Base-by-base conservation (phyloP, 2,888 invertebrate species). In the Argyresthia albistria region DNA sequence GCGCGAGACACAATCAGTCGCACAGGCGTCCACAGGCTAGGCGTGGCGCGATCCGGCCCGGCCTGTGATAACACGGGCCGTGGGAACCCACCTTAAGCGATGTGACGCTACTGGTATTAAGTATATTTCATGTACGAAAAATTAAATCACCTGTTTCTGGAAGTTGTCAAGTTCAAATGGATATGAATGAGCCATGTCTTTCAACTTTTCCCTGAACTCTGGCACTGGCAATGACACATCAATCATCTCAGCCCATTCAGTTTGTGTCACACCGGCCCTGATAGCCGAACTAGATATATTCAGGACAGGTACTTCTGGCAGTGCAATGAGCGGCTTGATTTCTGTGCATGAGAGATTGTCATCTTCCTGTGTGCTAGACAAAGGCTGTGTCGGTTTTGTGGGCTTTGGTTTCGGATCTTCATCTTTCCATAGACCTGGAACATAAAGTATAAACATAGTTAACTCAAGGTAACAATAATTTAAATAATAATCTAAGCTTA, bases 151-250 rank as follows among this genome's bases (percentile, higher is more conserved):
- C 80, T 96, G 95, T 80, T 99, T 98, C 73, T 99, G 99, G 73
- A 99, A 99, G 25, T 92, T 95, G 77, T 99, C 99, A 66, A 99
- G 87, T 66, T 97, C 95, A 80, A 99, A 99, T 1, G 93, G 93
- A 79, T 93, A 97, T 55, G 89, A 90, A 66, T 94, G 92, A 0
- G 98, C 98, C 84, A 95, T 93, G 56, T 93, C 91, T 4, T 95
- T 95, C 54, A 97, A 91, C 65, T 90, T 90, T 60, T 95, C 91
- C 50, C 92, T 89, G 66, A 97, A 97, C 71, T 97, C 93, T 1
- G 88, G 89, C 0, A 97, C 93, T 0, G 96, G 95, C 52, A 91
- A 89, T 0, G 92, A 91, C 0, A 95, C 92, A 72, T 98, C 95
- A 39, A 98, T 89, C 76, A 93, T 90, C 67, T 97, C 93, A 0